Base-by-base conservation (phyloP, 1,140 invertebrate species). In the Hyles euphorbiae region DNA sequence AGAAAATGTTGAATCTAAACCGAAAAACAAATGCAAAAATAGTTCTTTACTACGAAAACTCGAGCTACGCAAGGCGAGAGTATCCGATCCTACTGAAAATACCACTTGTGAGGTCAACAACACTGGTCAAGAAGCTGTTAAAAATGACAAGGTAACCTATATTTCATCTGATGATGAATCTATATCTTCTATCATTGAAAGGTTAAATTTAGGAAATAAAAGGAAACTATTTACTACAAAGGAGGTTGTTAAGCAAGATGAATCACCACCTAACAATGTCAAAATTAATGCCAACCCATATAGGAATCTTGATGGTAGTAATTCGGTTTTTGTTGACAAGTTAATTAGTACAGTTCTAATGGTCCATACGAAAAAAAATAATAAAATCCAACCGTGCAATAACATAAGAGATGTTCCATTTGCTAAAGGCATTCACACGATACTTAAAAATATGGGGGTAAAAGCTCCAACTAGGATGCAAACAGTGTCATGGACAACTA, bases 401-500 rank as follows among this genome's bases (percentile, higher is more conserved):
- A 65, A 65, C 11, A 58, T 86, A 22, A 72, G 75, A 47, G 79
- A 87, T 52, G 62, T 83, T 6, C 61, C 72, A 33, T 88, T 88
- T 11, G 80, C 76, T 46, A 36, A 50, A 4, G 63, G 82, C 36
- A 82, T 87, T 40, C 71, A 78, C 53, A 53, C 71, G 0, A 63
- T 68, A 8, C 60, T 88, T 3, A 67, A 59, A 50, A 78, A 80
- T 52, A 76, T 87, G 70, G 58, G 46, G 0, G 32, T 88, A 6
- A 60, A 69, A 11, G 56, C 54, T 3, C 78, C 81, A 0, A 86
- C 80, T 75, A 79, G 73, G 56, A 52, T 91, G 12, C 90, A 91
- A 60, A 77, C 76, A 1, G 81, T 90, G 8, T 80, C 85, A 0
- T 91, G 90, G 90, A 65, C 73, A 34, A 78, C 82, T 5, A 81